phyloP scores from a whole-genome alignment of 1,140 invertebrate genomes.

The Mya arenaria region DNA sequence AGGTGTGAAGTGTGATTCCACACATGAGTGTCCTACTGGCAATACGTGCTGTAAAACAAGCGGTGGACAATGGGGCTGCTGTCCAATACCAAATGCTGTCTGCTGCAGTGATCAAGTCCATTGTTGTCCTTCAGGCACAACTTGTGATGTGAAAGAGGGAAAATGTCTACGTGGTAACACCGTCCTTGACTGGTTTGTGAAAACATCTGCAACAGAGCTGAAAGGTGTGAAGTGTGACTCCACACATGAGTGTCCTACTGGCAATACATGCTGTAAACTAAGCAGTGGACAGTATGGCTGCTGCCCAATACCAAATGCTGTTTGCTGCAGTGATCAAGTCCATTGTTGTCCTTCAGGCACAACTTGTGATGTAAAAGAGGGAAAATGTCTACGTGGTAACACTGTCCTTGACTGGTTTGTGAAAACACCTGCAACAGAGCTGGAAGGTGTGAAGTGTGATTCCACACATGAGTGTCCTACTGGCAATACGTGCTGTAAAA shows the following conservation, averaged over 20 bases:
- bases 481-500: slow-evolving; percentile 67
- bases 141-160: slow-evolving; percentile 44
- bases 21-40: slow-evolving; percentile 73
- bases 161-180: slow-evolving; percentile 12
- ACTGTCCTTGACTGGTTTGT: neutral
- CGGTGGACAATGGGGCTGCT: slow-evolving; percentile 75
- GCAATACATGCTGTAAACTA: slow-evolving; percentile 71
- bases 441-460: slow-evolving; percentile 44
- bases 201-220: neutral
- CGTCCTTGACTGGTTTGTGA: slow-evolving; percentile 10
- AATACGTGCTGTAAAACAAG: slow-evolving; percentile 57
- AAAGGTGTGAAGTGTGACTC: neutral
- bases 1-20: slow-evolving; percentile 42
- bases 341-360: slow-evolving; percentile 38
- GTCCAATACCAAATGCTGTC: slow-evolving; percentile 71
- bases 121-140: slow-evolving; percentile 58
- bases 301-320: slow-evolving; percentile 67
- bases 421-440: neutral
- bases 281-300: slow-evolving; percentile 63
- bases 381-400: neutral
- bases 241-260: slow-evolving; percentile 66
- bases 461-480: slow-evolving; percentile 59
- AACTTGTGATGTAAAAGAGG: neutral
- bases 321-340: slow-evolving; percentile 58
- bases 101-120: slow-evolving; percentile 68